Conservation (phyloP, 1,140 invertebrate species). For the Aphelenchoides avenae region DNA sequence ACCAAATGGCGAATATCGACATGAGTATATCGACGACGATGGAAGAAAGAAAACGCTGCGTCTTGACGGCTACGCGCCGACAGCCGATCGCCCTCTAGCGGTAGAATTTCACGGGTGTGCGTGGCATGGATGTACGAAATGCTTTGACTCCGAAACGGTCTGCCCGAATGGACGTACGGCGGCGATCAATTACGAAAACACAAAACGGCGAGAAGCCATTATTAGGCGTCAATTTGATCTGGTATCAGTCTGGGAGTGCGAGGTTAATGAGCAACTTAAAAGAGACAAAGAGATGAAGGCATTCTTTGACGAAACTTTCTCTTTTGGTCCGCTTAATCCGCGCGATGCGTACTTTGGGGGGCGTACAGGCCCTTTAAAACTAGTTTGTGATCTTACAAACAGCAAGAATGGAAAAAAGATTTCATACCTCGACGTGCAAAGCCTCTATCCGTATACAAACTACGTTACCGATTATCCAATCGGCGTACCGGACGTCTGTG, state of each 20-base stretch:
- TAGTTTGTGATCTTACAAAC: neutral
- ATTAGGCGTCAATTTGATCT: too few species aligned
- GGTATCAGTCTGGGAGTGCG: slow-evolving; percentile 9
- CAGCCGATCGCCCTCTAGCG: too few species aligned
- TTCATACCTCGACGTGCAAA: neutral
- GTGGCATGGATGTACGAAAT: too few species aligned
- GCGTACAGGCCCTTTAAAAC: neutral
- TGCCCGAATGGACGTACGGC: too few species aligned
- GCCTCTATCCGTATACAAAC: neutral
- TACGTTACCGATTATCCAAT: slow-evolving; percentile 1
- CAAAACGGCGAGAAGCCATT: too few species aligned
- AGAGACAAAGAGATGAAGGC: neutral
- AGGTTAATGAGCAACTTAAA: neutral
- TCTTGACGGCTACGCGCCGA: too few species aligned
- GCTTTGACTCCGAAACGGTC: too few species aligned
- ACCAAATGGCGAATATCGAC: too few species aligned
- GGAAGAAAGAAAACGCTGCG: too few species aligned
- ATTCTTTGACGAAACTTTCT: neutral
- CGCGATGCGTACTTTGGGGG: slow-evolving; percentile 8
- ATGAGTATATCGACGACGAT: too few species aligned
- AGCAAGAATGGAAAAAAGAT: neutral
- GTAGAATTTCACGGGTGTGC: too few species aligned
- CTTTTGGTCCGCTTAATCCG: neutral
- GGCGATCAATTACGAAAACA: too few species aligned
- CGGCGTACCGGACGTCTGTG: neutral